Base-by-base conservation (phyloP, 2,797 vertebrate genomes). In the Halcyon leucocephala region DNA sequence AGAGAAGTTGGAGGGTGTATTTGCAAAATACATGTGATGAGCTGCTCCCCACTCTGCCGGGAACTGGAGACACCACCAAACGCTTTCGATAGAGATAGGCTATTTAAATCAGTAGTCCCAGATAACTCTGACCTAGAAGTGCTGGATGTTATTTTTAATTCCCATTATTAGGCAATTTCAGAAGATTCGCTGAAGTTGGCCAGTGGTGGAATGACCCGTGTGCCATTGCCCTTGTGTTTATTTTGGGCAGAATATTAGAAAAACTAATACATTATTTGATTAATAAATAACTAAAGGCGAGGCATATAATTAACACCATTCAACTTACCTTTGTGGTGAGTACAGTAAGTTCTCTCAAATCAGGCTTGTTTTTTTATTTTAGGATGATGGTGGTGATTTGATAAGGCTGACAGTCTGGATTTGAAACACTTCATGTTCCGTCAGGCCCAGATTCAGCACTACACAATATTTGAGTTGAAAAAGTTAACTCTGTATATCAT, bases 1-100 rank as follows among this genome's bases (percentile, higher is more conserved):
- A 44, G 35, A 42, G 49, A 86, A 77, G n/a, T 11, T 58, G 64
- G 51, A 79, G 78, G 58, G 24, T 31, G 2, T 82, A 26, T 94
- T 82, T 90, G 64, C 26, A 65, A 67, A 84, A 49, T 20, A 14
- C 3, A 1, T 12, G 16, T 14, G 39, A 4, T 48, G 28, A 64
- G 22, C 46, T 76, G 25, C 29, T 92, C 24, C 62, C 25, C 3
- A 1, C 31, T 61, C 52, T 37, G 39, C 72, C 54, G 33, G 33
- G 61, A 42, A 64, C 35, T 6, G 16, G 35, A 33, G 62, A 17
- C 46, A 37, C 64, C 12, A 44, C 12, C 54, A 29, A 26, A 19
- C 44, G 1, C 58, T 76, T 70, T 39, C 0, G 5, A 2, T 17
- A 82, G 41, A 35, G 22, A 24, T 42, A 31, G 0, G 0, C 20